Evolutionary conservation across 2,797 vertebrate genomes (phyloP).

Genomic region (Sebastes itinus): DNA sequence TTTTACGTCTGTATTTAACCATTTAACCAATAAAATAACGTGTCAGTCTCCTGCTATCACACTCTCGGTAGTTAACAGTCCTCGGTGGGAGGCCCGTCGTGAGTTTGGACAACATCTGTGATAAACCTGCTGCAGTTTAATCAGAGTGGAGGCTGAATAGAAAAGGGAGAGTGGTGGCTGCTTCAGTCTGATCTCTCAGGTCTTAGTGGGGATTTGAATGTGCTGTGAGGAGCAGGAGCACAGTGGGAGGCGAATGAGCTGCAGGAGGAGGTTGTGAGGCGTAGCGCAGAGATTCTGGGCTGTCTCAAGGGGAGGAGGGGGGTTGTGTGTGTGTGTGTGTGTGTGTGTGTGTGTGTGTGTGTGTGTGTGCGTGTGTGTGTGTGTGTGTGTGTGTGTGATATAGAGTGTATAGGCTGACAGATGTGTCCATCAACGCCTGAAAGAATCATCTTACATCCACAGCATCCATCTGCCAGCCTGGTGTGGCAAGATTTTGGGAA

Average conservation of each 20-base stretch:
- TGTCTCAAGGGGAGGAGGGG: neutral
- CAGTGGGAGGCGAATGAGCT: conserved; percentile 64
- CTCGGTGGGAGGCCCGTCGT: conserved; percentile 22
- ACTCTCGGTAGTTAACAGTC: neutral
- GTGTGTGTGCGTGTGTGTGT: conserved; percentile 2
- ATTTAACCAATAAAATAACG: neutral
- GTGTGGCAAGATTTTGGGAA: conserved; percentile 1
- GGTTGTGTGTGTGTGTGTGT: conserved; percentile 4
- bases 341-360: conserved; percentile 25
- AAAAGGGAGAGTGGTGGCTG: conserved; percentile 50
- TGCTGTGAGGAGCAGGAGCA: conserved; percentile 54
- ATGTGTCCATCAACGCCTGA: conserved; percentile 64
- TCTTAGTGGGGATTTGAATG: conserved; percentile 60
- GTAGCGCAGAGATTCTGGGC: conserved; percentile 11
- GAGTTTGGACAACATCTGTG: conserved; percentile 56
- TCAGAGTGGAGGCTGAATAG: conserved; percentile 44
- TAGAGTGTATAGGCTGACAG: conserved; percentile 50
- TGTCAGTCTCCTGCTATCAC: neutral
- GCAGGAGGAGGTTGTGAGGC: conserved; percentile 36
- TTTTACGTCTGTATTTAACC: neutral
- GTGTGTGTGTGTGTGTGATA: conserved; percentile 26
- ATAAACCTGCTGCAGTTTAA: conserved; percentile 58
- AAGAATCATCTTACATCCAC: conserved; percentile 67
- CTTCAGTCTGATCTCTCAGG: conserved; percentile 48
- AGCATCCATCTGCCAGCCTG: conserved; percentile 64